phyloP scores from a whole-genome alignment of 2,888 invertebrate genomes.

The Diarsia brunnea region DNA sequence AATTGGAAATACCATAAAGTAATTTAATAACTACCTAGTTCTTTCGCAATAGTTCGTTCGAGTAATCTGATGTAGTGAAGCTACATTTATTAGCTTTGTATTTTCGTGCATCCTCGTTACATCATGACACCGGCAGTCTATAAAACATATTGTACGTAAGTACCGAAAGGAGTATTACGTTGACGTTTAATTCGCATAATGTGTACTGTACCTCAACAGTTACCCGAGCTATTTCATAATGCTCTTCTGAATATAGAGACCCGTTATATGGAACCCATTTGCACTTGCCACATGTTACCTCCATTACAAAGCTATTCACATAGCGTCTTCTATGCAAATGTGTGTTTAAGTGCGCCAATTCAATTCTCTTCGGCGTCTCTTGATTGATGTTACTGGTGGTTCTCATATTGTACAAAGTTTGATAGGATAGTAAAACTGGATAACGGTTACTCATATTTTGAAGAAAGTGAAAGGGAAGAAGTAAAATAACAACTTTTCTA shows the following conservation, averaged over 20 bases:
- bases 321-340: conserved; percentile 82
- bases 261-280: conserved; percentile 86
- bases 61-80: conserved; percentile 17
- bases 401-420: conserved; percentile 58
- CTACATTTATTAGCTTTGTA: conserved; percentile 33
- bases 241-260: conserved; percentile 75
- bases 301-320: conserved; percentile 81
- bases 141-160: conserved; percentile 35
- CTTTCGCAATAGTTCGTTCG: conserved; percentile 21
- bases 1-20: neutral
- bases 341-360: conserved; percentile 80
- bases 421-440: conserved; percentile 23
- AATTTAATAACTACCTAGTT: conserved; percentile 24
- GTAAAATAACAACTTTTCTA: conserved; percentile 17
- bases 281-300: conserved; percentile 82
- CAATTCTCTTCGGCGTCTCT: conserved; percentile 76
- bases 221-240: conserved; percentile 75
- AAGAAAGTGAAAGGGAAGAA: conserved; percentile 48
- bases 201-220: conserved; percentile 65
- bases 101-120: conserved; percentile 60
- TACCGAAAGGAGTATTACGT: conserved; percentile 26
- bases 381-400: conserved; percentile 74
- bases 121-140: conserved; percentile 17
- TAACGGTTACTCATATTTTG: conserved; percentile 41
- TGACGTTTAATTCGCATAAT: conserved; percentile 50